Evolutionary conservation across 2,113 vertebrate species (phyloP).

Genomic region (Ophiodon elongatus): DNA sequence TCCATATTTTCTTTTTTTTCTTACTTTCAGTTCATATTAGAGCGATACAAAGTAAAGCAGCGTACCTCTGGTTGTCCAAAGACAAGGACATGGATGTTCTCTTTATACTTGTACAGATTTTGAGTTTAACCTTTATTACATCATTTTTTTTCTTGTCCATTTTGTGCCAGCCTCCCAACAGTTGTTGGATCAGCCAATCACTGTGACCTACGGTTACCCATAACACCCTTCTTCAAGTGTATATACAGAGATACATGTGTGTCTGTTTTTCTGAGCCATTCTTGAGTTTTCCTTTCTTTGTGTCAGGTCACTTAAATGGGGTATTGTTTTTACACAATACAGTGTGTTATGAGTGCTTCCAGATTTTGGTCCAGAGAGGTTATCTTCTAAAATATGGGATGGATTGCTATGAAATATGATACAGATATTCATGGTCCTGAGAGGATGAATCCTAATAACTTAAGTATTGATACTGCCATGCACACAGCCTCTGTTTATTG

Average conservation of each 20-base stretch:
- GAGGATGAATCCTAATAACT: background rate
- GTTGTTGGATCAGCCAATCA: background rate
- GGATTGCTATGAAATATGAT: background rate
- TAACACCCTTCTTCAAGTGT: too few relatives aligned
- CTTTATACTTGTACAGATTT: background rate
- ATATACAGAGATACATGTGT: background rate
- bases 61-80: background rate
- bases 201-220: too few relatives aligned
- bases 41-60: background rate
- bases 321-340: too few relatives aligned
- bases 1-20: background rate
- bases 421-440: background rate
- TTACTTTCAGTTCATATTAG: background rate
- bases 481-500: background rate
- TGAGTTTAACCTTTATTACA: background rate
- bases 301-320: background rate
- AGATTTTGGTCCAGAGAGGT: background rate
- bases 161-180: background rate
- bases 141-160: background rate
- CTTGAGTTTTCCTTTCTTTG: background rate
- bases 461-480: background rate
- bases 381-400: background rate
- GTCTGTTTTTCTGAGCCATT: background rate
- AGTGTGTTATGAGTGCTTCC: background rate
- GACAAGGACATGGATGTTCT: background rate